Percentiles rank a stretch among this genome's conserved stretches.
Evolutionary conservation across 2,888 invertebrate species (phyloP).

Genomic region (Dorcus parallelipipedus): DNA sequence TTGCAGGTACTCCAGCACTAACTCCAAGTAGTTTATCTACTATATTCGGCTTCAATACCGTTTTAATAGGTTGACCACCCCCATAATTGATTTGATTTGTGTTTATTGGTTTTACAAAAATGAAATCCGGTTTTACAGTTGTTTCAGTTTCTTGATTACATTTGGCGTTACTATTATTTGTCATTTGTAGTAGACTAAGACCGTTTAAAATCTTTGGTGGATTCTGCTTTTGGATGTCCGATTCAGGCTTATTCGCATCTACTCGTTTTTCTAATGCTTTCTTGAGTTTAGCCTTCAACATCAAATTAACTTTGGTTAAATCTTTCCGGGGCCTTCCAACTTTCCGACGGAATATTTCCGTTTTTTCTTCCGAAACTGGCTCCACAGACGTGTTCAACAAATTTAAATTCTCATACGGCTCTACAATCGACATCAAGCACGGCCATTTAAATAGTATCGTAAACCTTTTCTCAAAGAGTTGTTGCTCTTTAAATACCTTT

Average conservation of each 20-base stretch:
- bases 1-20: too few relatives aligned
- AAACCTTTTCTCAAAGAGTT: slow-evolving; percentile 15
- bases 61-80: too few relatives aligned
- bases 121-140: too few relatives aligned
- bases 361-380: not conserved
- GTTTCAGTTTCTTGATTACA: too few relatives aligned
- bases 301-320: slow-evolving; percentile 14
- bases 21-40: too few relatives aligned
- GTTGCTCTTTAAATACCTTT: slow-evolving; percentile 4
- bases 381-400: not conserved
- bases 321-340: slow-evolving; percentile 19
- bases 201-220: too few relatives aligned
- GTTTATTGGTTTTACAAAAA: too few relatives aligned
- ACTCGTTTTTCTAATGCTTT: not conserved
- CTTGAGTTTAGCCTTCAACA: slow-evolving; percentile 16
- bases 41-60: too few relatives aligned
- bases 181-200: too few relatives aligned
- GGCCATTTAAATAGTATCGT: slow-evolving; percentile 24
- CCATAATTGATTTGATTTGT: too few relatives aligned
- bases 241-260: not conserved
- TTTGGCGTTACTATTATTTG: too few relatives aligned
- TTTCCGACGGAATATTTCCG: not conserved
- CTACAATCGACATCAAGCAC: slow-evolving; percentile 18
- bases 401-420: slow-evolving; percentile 5
- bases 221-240: not conserved